phyloP scores from a whole-genome alignment of 2,888 invertebrate genomes.

The Microchrysa polita region DNA sequence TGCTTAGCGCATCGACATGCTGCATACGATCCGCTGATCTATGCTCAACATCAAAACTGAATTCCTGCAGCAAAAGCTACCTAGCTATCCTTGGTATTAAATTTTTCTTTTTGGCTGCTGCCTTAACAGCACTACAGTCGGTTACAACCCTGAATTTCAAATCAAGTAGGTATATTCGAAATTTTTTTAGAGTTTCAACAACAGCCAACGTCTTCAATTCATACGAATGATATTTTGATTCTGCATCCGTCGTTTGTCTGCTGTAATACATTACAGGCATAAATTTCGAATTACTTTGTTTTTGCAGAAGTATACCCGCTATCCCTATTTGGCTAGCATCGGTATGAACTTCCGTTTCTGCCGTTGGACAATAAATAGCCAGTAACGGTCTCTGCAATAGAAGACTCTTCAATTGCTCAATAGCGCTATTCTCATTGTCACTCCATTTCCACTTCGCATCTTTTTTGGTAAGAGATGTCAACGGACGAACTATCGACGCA shows the following conservation, averaged over 20 bases:
- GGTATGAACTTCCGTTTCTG: slow-evolving; percentile 54
- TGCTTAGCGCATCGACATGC: slow-evolving; percentile 55
- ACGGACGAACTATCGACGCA: slow-evolving; percentile 14
- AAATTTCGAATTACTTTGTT: neutral
- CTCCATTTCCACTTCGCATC: neutral
- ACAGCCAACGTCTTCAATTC: slow-evolving; percentile 61
- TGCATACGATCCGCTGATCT: slow-evolving; percentile 54
- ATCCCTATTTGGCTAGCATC: slow-evolving; percentile 55
- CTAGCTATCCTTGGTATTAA: slow-evolving; percentile 54
- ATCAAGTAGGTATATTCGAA: neutral
- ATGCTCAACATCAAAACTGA: slow-evolving; percentile 54
- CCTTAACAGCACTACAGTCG: slow-evolving; percentile 53
- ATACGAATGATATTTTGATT: slow-evolving; percentile 58
- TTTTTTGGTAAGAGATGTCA: slow-evolving; percentile 49
- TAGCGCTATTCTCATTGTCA: neutral
- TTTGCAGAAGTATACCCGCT: slow-evolving; percentile 54
- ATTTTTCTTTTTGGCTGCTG: slow-evolving; percentile 48
- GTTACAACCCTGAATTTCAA: slow-evolving; percentile 51
- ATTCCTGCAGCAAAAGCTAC: slow-evolving; percentile 58
- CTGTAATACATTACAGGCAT: slow-evolving; percentile 57
- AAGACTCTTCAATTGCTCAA: neutral
- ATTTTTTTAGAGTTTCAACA: slow-evolving; percentile 50
- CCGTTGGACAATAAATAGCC: neutral
- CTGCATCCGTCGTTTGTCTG: slow-evolving; percentile 55
- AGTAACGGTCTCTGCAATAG: neutral